These are phyloP conservation scores for Thereva nobilitata DNA, from an alignment of 2,888 invertebrate genomes.

Conservation along the genomic window DNA sequence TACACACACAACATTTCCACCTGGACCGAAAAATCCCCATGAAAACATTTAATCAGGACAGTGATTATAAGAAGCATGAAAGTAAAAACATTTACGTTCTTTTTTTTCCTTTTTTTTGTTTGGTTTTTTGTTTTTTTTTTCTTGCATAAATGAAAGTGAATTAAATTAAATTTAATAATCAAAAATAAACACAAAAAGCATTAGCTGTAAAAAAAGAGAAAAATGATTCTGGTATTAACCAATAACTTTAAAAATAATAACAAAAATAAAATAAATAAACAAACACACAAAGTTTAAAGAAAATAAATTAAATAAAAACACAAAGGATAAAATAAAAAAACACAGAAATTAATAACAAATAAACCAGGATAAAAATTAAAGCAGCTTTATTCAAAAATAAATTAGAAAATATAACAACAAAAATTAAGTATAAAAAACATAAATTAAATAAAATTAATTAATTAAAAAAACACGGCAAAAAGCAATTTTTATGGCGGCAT, in stretches of 20 bases:
- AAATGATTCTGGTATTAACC: background rate
- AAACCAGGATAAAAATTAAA: constrained; percentile 16
- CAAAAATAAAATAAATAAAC: constrained; percentile 18
- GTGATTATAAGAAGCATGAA: too few relatives aligned
- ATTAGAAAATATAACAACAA: constrained; percentile 22
- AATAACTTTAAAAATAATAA: background rate
- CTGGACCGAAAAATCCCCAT: too few relatives aligned
- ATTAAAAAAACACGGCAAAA: constrained; percentile 17
- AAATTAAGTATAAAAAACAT: constrained; percentile 14
- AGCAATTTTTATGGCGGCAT: background rate
- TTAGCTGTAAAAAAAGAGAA: constrained; percentile 16
- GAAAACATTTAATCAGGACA: too few relatives aligned
- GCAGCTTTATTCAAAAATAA: constrained; percentile 26
- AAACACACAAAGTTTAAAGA: constrained; percentile 17
- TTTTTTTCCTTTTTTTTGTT: too few relatives aligned
- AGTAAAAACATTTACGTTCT: too few relatives aligned
- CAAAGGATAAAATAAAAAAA: constrained; percentile 14
- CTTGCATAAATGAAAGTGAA: background rate
- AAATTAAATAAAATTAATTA: constrained; percentile 17
- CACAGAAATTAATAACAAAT: constrained; percentile 14
- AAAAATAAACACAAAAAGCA: constrained; percentile 30
- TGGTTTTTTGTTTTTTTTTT: too few relatives aligned
- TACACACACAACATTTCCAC: too few relatives aligned
- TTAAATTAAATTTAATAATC: background rate
- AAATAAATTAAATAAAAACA: constrained; percentile 15